Percentiles rank a stretch among this genome's conserved stretches.
Conservation (phyloP, 2,888 invertebrate genomes). For the Aelia acuminata region DNA sequence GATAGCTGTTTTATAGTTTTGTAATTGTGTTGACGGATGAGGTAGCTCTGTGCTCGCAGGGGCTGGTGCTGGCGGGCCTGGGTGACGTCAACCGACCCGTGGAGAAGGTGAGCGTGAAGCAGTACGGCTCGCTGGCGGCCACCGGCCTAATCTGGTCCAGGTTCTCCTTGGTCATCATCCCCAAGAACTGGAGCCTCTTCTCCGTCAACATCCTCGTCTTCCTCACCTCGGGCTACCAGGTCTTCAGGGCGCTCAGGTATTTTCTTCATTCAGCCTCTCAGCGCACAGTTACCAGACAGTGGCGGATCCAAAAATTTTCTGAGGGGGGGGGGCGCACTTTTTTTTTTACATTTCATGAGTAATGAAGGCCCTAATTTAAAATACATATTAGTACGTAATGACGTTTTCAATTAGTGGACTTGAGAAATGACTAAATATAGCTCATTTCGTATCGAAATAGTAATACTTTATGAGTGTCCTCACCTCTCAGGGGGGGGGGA, state of each 20-base stretch:
- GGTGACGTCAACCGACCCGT: conserved; percentile 92
- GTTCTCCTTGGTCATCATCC: conserved; percentile 95
- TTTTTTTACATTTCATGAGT: no score
- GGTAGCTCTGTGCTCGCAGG: conserved; percentile 71
- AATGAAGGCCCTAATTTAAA: no score
- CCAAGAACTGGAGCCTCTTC: conserved; percentile 95
- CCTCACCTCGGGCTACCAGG: conserved; percentile 86
- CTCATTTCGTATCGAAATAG: no score
- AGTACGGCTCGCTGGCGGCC: conserved; percentile 85
- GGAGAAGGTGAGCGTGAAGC: conserved; percentile 86
- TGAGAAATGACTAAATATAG: no score
- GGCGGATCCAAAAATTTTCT: no score
- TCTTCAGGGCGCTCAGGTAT: conserved; percentile 75
- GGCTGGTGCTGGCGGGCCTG: conserved; percentile 89
- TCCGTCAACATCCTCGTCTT: conserved; percentile 98
- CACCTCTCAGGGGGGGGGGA: no score
- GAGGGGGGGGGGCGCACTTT: no score
- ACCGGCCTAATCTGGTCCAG: conserved; percentile 97
- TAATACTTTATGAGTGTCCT: no score
- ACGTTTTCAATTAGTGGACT: no score
- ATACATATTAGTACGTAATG: no score
- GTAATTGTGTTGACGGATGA: conserved; percentile 26
- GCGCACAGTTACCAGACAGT: no score
- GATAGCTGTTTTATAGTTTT: background rate
- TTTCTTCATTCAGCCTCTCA: background rate